phyloP scores from a whole-genome alignment of 2,113 vertebrate species.

The Sus scrofa region T2T-Sscrofa CM000819.6:20200501-20201000 shows the following conservation, averaged over 20 bases:
- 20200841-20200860: not conserved
- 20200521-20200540: not conserved
- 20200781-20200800: not conserved
- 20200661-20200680: conserved; percentile 1
- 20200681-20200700: not conserved
- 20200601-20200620: not conserved
- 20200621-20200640: not conserved
- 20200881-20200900: not conserved
- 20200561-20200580: not conserved
- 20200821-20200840: not conserved
- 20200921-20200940: not conserved
- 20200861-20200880: not conserved
- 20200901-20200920: not conserved
- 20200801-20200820: not conserved
- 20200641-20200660: not conserved
- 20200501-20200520: not conserved
- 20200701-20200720: not conserved
- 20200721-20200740: not conserved
- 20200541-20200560: not conserved
- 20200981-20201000: not conserved
- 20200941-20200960: not conserved
- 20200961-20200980: not conserved
- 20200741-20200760: not conserved
- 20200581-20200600: not conserved
- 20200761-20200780: not conserved